phyloP scores from a whole-genome alignment of 2,797 vertebrate genomes.

The Mus spretus region DNA sequence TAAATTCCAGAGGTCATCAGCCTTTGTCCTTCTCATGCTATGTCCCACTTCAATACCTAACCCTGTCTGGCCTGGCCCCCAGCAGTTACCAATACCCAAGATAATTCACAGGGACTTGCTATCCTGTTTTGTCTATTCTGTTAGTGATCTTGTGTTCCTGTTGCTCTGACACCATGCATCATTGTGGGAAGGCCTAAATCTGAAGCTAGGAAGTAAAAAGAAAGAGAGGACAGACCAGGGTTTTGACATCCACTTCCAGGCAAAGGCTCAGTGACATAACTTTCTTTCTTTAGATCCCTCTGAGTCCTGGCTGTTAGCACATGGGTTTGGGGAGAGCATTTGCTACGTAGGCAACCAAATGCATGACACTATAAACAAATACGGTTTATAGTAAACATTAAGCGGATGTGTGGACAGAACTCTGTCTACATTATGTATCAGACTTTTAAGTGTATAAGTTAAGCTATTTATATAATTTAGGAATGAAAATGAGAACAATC shows the following conservation, averaged over 20 bases:
- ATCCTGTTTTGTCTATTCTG: neutral
- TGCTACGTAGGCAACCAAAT: neutral
- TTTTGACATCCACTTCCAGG: neutral
- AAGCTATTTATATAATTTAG: neutral
- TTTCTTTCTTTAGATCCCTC: neutral
- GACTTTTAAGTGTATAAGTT: neutral
- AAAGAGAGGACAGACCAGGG: neutral
- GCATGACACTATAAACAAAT: neutral
- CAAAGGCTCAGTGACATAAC: neutral
- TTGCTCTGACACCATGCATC: neutral
- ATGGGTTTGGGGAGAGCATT: neutral
- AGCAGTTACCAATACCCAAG: neutral
- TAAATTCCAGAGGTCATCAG: neutral
- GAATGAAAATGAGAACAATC: neutral
- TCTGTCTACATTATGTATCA: slow-evolving; percentile 22
- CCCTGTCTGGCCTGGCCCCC: neutral
- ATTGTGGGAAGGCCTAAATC: too few species aligned
- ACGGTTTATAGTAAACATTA: neutral
- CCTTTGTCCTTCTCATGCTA: neutral
- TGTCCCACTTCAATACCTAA: neutral
- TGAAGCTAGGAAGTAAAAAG: neutral
- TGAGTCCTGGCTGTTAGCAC: neutral
- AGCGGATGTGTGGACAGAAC: neutral
- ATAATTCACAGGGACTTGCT: neutral
- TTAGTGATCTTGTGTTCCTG: too few species aligned